These are phyloP conservation scores for Mormyrus lacerda DNA, from an alignment of 2,113 vertebrate species.

Conservation along the genomic window DNA sequence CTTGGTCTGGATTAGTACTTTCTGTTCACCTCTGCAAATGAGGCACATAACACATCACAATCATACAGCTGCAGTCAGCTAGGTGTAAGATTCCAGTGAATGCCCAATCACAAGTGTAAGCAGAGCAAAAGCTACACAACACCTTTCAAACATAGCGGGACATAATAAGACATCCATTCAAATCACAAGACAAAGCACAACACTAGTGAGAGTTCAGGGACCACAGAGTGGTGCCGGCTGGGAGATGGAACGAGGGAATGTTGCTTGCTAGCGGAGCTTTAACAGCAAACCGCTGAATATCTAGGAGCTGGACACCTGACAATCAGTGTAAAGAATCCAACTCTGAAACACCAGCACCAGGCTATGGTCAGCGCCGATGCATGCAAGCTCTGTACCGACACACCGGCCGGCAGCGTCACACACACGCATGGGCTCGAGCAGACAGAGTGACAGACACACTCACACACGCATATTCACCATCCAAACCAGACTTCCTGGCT, in stretches of 20 bases:
- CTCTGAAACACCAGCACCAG: neutral
- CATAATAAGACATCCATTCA: neutral
- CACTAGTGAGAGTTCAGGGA: neutral
- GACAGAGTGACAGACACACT: neutral
- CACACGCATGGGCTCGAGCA: neutral
- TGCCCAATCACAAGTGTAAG: neutral
- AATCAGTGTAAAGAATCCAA: neutral
- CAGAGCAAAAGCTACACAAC: neutral
- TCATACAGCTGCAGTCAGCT: neutral
- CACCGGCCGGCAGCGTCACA: too few relatives aligned
- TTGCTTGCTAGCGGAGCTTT: neutral
- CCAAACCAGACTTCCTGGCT: neutral
- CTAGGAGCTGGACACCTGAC: neutral
- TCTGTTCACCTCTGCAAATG: neutral
- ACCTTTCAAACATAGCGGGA: neutral
- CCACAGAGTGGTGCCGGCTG: neutral
- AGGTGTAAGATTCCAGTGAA: neutral
- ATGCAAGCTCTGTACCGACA: neutral
- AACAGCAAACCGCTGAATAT: neutral
- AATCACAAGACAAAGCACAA: neutral
- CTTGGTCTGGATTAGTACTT: too few relatives aligned
- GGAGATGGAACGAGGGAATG: neutral
- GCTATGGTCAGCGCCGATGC: neutral
- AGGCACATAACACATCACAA: neutral
- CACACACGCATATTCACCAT: neutral